phyloP scores from a whole-genome alignment of 1,140 invertebrate species.

The Hetaerina americana region DNA sequence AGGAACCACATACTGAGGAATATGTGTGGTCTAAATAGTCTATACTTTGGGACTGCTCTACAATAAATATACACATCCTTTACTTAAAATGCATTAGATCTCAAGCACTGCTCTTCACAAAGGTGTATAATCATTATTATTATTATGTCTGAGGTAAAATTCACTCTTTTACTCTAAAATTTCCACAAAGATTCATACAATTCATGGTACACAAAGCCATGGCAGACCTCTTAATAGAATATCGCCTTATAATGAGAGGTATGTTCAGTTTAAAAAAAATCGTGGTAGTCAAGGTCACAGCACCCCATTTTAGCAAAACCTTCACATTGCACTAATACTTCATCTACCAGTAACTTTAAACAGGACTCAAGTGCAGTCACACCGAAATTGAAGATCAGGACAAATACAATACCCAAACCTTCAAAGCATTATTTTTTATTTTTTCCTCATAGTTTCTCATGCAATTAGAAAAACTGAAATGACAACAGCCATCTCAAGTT shows the following conservation, averaged over 20 bases:
- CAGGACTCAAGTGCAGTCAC: background rate
- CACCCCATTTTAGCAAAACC: background rate
- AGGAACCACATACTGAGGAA: background rate
- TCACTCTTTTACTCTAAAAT: background rate
- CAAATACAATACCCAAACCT: background rate
- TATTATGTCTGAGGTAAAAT: background rate
- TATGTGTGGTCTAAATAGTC: background rate
- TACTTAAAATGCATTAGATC: background rate
- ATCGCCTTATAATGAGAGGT: background rate
- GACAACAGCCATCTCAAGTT: background rate
- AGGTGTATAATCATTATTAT: background rate
- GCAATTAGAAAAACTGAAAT: background rate
- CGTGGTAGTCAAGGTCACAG: background rate
- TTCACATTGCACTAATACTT: background rate
- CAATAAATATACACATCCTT: background rate
- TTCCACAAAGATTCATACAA: background rate
- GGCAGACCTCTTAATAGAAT: background rate
- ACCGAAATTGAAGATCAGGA: background rate
- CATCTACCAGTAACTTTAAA: background rate
- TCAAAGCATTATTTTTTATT: constrained; percentile 1
- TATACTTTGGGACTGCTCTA: background rate
- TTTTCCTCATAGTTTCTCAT: background rate
- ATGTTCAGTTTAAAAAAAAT: background rate
- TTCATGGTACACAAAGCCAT: background rate
- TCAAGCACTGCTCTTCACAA: background rate